phyloP scores from a whole-genome alignment of 2,888 invertebrate genomes.

The Xestia ashworthii region DNA sequence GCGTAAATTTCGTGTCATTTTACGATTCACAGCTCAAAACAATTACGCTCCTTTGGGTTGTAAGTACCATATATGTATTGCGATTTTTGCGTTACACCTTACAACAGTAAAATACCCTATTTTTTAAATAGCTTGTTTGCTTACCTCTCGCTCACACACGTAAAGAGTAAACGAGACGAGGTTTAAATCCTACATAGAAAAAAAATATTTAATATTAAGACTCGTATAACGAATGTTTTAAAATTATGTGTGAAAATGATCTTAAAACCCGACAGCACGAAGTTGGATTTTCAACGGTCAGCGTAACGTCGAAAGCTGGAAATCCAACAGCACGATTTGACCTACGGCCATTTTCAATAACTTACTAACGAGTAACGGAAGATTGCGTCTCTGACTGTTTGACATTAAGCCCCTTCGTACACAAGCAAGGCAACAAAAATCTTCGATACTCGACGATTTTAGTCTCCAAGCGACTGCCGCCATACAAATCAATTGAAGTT shows the following conservation, averaged over 20 bases:
- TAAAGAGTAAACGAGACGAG: neutral
- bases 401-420: too few relatives aligned
- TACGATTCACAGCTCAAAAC: too few relatives aligned
- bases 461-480: too few relatives aligned
- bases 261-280: neutral
- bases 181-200: neutral
- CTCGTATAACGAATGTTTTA: slow-evolving; percentile 4
- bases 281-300: neutral
- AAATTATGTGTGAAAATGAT: slow-evolving; percentile 13
- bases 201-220: neutral
- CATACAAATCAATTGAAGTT: too few relatives aligned
- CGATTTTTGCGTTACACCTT: neutral
- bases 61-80: too few relatives aligned
- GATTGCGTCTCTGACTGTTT: too few relatives aligned
- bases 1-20: too few relatives aligned
- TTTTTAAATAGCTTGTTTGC: neutral
- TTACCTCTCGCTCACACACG: neutral
- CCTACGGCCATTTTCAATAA: too few relatives aligned
- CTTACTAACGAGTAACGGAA: too few relatives aligned
- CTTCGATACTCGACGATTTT: too few relatives aligned
- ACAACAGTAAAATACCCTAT: neutral
- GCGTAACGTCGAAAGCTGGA: neutral
- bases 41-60: too few relatives aligned
- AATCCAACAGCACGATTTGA: neutral
- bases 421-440: too few relatives aligned